A percentile compares a stretch with the other conserved stretches of the same genome.
Evolutionary conservation across 2,113 vertebrate genomes (phyloP).

Genomic region (Ciconia boyciana): DNA sequence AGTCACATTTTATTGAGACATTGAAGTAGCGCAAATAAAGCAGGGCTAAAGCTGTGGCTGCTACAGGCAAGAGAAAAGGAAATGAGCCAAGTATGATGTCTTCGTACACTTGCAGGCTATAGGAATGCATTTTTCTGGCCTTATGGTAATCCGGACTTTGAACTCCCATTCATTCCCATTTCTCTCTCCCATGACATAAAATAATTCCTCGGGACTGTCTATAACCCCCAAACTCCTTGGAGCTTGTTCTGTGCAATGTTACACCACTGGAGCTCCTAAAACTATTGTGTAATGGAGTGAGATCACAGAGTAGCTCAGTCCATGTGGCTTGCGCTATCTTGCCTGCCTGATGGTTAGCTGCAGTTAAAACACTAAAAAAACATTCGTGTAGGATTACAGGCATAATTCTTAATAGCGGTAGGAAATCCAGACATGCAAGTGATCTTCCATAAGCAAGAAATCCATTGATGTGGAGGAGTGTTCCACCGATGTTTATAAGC

Average conservation of each 20-base stretch:
- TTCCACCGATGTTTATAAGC: not conserved
- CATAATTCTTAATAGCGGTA: not conserved
- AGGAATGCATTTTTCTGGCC: slow-evolving; percentile 10
- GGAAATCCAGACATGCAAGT: not conserved
- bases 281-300: slow-evolving; percentile 51
- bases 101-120: not conserved
- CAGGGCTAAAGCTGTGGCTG: not conserved
- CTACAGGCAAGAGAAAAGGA: slow-evolving; percentile 11
- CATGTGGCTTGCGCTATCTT: not conserved
- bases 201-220: not conserved
- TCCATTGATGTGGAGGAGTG: not conserved
- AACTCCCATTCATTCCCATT: not conserved
- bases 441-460: not conserved
- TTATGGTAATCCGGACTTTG: not conserved
- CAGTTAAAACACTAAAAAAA: not conserved
- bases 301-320: slow-evolving; percentile 41
- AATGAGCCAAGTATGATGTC: slow-evolving; percentile 19
- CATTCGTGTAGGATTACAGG: not conserved
- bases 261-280: slow-evolving; percentile 1
- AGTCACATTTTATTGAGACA: not conserved
- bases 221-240: not conserved
- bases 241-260: slow-evolving; percentile 17
- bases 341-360: not conserved
- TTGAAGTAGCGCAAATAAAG: not conserved
- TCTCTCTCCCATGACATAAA: not conserved